A percentile compares a stretch with the other conserved stretches of the same genome.
Evolutionary conservation across 2,113 vertebrate genomes (phyloP).

Genomic region (Ammodytes marinus): DNA sequence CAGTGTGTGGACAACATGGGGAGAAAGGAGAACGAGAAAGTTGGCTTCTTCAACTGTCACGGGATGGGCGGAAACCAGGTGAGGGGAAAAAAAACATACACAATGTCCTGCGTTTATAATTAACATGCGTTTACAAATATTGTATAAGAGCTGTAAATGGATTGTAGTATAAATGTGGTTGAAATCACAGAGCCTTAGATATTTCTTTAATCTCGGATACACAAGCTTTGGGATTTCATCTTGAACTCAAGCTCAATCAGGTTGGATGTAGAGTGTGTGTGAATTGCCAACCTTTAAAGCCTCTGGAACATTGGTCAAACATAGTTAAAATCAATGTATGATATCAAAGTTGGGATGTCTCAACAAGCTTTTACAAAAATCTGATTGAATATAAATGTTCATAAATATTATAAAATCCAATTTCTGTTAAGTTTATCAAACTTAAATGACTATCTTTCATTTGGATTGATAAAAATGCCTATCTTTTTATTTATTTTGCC

Average conservation of each 20-base stretch:
- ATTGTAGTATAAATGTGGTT: not conserved
- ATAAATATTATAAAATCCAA: too few species aligned
- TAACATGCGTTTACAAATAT: not conserved
- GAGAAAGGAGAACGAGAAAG: conserved; percentile 98
- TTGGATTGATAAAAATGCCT: too few species aligned
- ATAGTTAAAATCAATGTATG: too few species aligned
- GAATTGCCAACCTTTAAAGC: conserved; percentile 7
- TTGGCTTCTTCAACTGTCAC: conserved; percentile 99
- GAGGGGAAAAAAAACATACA: conserved; percentile 44
- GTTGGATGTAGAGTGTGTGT: not conserved
- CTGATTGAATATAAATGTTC: too few species aligned
- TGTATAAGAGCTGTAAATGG: not conserved
- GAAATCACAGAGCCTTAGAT: conserved; percentile 8
- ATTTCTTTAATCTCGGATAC: not conserved
- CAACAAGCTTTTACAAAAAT: too few species aligned
- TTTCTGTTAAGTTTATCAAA: too few species aligned
- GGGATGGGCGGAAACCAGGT: conserved; percentile 99
- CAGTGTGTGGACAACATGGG: conserved; percentile 99
- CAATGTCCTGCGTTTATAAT: not conserved
- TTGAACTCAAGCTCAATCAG: conserved; percentile 14
- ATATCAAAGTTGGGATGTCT: too few species aligned
- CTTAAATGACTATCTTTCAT: too few species aligned
- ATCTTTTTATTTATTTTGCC: too few species aligned
- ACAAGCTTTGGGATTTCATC: not conserved
- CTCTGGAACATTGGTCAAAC: too few species aligned